Base-by-base conservation (phyloP, 2,797 vertebrate species). In the Neosilurus hyrtlii region DNA sequence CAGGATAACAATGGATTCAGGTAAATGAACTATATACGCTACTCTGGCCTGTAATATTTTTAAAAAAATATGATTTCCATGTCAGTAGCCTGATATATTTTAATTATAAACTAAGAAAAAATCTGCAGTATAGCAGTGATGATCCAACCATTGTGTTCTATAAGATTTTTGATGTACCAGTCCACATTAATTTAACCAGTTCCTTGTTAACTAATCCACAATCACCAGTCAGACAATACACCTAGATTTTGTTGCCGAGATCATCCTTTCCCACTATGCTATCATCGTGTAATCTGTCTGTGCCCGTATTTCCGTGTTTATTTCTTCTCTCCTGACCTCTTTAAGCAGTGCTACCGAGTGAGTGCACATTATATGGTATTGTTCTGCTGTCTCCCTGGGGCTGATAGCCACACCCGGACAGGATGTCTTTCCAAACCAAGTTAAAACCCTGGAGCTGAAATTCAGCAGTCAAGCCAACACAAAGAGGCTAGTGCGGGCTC, bases 271-370 rank as follows among this genome's bases (percentile, higher is more conserved):
- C 3, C 67, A 71, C 65, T 30, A 70, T 56, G 52, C 67, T 56
- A 75, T 65, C 26, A n/a, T n/a, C 4, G 74, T 49, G 74, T 66
- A 75, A 80, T 80, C 70, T 75, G n/a, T 66, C 51, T 22, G 52
- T 56, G 14, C 30, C 71, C 3, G 10, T 37, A 24, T 84, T 74
- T 11, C 62, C 61, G 57, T 59, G 37, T 66, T 57, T 61, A 54
- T 81, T 80, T 71, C 54, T 30, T 84, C 35, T n/a, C 57, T 22
- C 22, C 71, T 84, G 83, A 84, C 79, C 68, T 84, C 72, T 77
- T 78, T 79, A 70, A 77, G 65, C 59, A 81, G 51, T 37, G 43
- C 54, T 81, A 54, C 65, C 68, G 54, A 70, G 9, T 9, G 66
- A 65, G 65, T 75, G 59, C 35, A 80, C 71, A 75, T 84, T 83